phyloP scores from a whole-genome alignment of 2,113 vertebrate genomes.

The Paraplagusia blochii region DNA sequence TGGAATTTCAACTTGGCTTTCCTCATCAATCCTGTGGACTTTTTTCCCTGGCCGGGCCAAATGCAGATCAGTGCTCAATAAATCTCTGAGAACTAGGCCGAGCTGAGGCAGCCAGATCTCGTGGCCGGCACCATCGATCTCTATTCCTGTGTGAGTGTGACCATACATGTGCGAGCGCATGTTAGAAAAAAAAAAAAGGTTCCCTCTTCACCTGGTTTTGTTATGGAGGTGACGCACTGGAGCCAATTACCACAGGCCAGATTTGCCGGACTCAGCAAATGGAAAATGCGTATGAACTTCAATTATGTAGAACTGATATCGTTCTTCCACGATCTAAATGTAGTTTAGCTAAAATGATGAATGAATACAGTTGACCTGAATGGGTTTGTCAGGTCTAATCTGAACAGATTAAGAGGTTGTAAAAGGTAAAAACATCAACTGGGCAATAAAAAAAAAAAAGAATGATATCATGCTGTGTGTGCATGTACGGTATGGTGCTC shows the following conservation, averaged over 20 bases:
- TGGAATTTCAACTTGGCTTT: slow-evolving; percentile 63
- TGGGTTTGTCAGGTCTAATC: too few relatives aligned
- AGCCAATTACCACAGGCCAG: slow-evolving; percentile 16
- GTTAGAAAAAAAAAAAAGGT: slow-evolving; percentile 10
- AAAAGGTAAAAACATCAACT: slow-evolving; percentile 13
- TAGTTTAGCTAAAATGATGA: not conserved
- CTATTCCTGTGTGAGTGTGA: slow-evolving; percentile 30
- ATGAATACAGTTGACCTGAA: not conserved
- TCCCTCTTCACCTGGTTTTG: slow-evolving; percentile 7
- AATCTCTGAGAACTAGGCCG: slow-evolving; percentile 73
- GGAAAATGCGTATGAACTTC: not conserved
- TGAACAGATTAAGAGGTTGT: slow-evolving; percentile 1
- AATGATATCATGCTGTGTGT: slow-evolving; percentile 17
- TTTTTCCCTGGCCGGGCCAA: slow-evolving; percentile 51
- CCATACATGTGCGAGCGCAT: slow-evolving; percentile 23
- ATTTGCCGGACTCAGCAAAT: not conserved
- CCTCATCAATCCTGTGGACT: slow-evolving; percentile 68
- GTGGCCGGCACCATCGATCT: slow-evolving; percentile 50
- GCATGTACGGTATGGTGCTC: slow-evolving; percentile 5
- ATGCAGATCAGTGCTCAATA: slow-evolving; percentile 70
- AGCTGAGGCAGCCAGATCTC: slow-evolving; percentile 55
- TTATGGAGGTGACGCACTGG: slow-evolving; percentile 33
- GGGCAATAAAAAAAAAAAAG: slow-evolving; percentile 2
- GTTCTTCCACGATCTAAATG: not conserved
- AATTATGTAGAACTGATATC: not conserved